Conservation (phyloP, 2,113 vertebrate genomes). For the Naja naja region DNA sequence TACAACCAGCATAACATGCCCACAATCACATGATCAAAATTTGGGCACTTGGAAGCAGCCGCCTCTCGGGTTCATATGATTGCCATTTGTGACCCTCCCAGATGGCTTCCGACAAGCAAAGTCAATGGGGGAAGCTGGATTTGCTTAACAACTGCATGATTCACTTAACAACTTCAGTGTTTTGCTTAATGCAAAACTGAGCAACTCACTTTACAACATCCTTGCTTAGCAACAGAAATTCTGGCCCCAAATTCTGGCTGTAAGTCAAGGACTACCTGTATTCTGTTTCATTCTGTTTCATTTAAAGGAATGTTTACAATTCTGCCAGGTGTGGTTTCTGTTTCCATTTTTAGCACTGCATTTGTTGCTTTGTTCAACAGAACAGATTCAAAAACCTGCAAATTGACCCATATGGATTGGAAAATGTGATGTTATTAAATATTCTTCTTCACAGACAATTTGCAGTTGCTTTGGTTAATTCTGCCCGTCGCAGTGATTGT, state of each 20-base stretch:
- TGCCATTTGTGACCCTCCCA: neutral
- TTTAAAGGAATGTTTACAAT: neutral
- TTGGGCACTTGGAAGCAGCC: neutral
- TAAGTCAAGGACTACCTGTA: neutral
- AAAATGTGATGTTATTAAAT: neutral
- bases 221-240: neutral
- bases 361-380: neutral
- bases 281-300: neutral
- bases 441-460: neutral
- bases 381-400: neutral
- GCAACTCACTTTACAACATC: neutral
- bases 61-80: neutral
- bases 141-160: neutral
- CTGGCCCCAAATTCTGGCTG: neutral
- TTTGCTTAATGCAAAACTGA: neutral
- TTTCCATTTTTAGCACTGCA: neutral
- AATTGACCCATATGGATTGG: neutral
- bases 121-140: neutral
- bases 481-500: fast-evolving
- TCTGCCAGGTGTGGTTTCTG: neutral
- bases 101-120: neutral
- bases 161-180: neutral
- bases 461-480: neutral
- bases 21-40: neutral
- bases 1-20: neutral